These are phyloP conservation scores for Mixornis gularis DNA, from an alignment of 2,113 vertebrate species.

Conservation along the genomic window DNA sequence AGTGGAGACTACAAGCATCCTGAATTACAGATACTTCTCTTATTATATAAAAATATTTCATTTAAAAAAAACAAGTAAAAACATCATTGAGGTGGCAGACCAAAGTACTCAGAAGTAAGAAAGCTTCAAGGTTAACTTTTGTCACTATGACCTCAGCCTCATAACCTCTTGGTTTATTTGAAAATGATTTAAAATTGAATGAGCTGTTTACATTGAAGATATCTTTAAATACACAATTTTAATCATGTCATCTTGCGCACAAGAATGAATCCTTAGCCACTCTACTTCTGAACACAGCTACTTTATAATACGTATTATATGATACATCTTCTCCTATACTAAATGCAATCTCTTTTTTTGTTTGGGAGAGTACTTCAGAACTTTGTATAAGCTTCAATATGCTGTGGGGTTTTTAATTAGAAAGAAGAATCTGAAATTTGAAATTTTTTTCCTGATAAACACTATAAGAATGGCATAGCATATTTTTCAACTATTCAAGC, in stretches of 20 bases:
- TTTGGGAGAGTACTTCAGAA: background rate
- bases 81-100: background rate
- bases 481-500: background rate
- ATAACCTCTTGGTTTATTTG: background rate
- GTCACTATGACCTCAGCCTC: background rate
- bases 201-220: background rate
- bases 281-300: background rate
- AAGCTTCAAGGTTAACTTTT: background rate
- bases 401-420: fast-evolving
- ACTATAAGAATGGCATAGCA: background rate
- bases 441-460: background rate
- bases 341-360: background rate
- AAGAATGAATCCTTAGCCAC: background rate
- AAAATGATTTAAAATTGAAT: background rate
- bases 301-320: background rate
- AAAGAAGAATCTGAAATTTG: background rate
- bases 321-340: background rate
- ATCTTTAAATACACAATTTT: background rate
- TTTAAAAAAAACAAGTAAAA: background rate
- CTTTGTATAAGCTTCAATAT: background rate
- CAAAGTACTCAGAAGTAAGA: background rate
- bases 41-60: background rate
- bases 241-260: background rate
- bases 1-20: background rate
- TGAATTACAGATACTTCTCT: background rate